Conservation (phyloP, 2,888 invertebrate species). For the Geotrupes spiniger region DNA sequence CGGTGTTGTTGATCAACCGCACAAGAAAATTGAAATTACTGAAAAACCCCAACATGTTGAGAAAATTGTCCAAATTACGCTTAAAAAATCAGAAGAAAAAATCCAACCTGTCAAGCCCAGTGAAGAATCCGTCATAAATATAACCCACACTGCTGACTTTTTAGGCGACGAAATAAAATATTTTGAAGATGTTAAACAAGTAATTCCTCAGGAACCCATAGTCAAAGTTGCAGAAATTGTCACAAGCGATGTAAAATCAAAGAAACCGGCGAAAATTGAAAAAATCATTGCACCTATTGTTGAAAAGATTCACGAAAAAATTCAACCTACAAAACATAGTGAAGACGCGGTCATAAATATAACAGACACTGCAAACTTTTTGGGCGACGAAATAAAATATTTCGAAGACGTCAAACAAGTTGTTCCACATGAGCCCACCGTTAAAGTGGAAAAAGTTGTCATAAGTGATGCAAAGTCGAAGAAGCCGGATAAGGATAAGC, state of each 20-base stretch:
- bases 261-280: constrained; percentile 1
- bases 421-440: constrained; percentile 15
- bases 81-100: constrained; percentile 10
- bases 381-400: constrained; percentile 9
- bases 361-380: constrained; percentile 7
- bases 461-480: not conserved
- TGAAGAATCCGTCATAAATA: constrained; percentile 2
- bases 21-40: too few species aligned
- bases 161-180: constrained; percentile 26
- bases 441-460: not conserved
- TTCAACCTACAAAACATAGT: not conserved
- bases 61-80: constrained; percentile 28
- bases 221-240: not conserved
- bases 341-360: constrained; percentile 1
- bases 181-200: constrained; percentile 26
- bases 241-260: not conserved
- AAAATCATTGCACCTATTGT: too few species aligned
- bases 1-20: constrained; percentile 15
- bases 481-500: not conserved
- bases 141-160: constrained; percentile 22
- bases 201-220: constrained; percentile 10
- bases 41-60: too few species aligned
- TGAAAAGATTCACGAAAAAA: too few species aligned
- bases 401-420: constrained; percentile 15
- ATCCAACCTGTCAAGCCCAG: not conserved